A percentile compares a stretch with the other conserved stretches of the same genome.
phyloP scores from a whole-genome alignment of 2,888 invertebrate genomes.

The Drosophila pegasa region DNA sequence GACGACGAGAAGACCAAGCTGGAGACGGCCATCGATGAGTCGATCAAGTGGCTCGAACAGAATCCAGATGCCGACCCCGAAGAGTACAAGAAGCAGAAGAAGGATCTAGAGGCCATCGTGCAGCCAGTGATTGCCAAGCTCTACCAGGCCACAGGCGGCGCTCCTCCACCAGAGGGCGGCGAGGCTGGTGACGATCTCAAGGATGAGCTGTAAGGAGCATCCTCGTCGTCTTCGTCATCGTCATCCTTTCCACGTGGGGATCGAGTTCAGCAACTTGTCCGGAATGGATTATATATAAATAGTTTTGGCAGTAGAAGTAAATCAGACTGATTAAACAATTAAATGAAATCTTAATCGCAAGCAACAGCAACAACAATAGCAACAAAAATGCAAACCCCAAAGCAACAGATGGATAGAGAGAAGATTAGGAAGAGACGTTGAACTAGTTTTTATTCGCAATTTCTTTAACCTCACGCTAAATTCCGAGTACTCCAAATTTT shows the following conservation, averaged over 20 bases:
- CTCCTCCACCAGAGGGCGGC: conserved; percentile 89
- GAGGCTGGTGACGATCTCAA: conserved; percentile 92
- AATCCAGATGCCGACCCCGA: conserved; percentile 97
- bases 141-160: conserved; percentile 94
- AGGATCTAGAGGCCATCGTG: conserved; percentile 96
- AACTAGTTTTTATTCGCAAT: conserved; percentile 18
- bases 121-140: conserved; percentile 99
- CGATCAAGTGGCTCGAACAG: conserved; percentile 98
- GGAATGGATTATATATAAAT: conserved; percentile 58
- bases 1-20: conserved; percentile 97
- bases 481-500: conserved; percentile 37
- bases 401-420: conserved; percentile 6
- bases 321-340: conserved; percentile 82
- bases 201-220: conserved; percentile 90
- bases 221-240: neutral
- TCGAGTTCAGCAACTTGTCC: conserved; percentile 4
- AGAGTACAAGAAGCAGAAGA: conserved; percentile 97
- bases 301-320: conserved; percentile 71
- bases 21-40: conserved; percentile 97
- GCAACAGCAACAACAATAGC: conserved; percentile 41
- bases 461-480: conserved; percentile 33
- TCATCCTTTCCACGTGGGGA: neutral
- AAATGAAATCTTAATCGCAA: conserved; percentile 53
- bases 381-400: conserved; percentile 32
- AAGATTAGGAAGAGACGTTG: neutral